Evolutionary conservation across 2,113 vertebrate genomes (phyloP).

Genomic region (Romanogobio albipinnatus): DNA sequence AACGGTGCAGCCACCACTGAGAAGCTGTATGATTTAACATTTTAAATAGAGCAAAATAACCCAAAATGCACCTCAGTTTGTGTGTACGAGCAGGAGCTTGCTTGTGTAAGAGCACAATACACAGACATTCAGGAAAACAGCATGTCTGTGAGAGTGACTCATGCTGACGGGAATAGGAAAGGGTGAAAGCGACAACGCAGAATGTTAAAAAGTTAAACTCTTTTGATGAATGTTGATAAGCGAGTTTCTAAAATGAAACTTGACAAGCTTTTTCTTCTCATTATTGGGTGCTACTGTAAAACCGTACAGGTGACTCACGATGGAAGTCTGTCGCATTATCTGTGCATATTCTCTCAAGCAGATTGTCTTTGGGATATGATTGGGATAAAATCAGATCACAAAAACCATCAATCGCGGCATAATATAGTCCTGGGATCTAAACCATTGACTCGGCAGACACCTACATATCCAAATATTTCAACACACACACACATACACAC

Average conservation of each 20-base stretch:
- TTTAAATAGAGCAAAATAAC: conserved; percentile 1
- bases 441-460: conserved; percentile 44
- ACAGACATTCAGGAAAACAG: not conserved
- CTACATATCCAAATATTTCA: not conserved
- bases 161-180: not conserved
- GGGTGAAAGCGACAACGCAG: not conserved
- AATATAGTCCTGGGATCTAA: conserved; percentile 36
- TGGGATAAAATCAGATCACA: conserved; percentile 5
- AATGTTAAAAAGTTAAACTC: conserved; percentile 4
- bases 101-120: not conserved
- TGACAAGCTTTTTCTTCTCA: not conserved
- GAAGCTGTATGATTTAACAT: conserved; percentile 29
- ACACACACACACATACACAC: conserved; percentile 1
- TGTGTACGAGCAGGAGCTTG: not conserved
- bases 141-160: conserved; percentile 14
- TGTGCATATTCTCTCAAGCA: conserved; percentile 10
- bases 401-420: conserved; percentile 29
- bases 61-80: conserved; percentile 8
- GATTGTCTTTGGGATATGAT: not conserved
- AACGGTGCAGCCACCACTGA: conserved; percentile 3
- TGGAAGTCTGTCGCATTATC: not conserved
- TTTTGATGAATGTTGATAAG: conserved; percentile 28
- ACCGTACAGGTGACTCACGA: conserved; percentile 10
- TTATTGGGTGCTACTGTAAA: conserved; percentile 23
- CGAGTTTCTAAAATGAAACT: conserved; percentile 1